These are phyloP conservation scores for Panurus biarmicus DNA, from an alignment of 2,113 vertebrate species.

Conservation along the genomic window DNA sequence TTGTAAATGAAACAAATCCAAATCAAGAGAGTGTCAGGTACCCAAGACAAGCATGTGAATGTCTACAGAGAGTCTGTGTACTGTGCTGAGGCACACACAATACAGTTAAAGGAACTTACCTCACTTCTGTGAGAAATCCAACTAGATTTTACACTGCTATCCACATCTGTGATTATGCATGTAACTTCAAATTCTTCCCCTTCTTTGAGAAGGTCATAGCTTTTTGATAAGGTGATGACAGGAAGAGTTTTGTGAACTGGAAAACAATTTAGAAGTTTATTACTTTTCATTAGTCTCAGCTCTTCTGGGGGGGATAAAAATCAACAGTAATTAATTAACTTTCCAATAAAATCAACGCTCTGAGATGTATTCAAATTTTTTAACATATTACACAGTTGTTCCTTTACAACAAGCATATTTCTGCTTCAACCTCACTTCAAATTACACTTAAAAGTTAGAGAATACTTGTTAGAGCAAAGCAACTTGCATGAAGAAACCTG, in stretches of 20 bases:
- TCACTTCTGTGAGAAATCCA: constrained; percentile 75
- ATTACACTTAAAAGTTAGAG: background rate
- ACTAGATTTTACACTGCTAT: constrained; percentile 76
- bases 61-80: background rate
- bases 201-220: constrained; percentile 76
- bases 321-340: constrained; percentile 48
- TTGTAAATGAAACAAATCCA: background rate
- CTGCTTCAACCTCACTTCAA: background rate
- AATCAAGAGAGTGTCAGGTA: background rate
- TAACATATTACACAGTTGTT: background rate
- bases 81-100: background rate
- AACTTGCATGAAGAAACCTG: background rate
- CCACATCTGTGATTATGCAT: constrained; percentile 85
- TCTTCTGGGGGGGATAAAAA: background rate
- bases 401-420: background rate
- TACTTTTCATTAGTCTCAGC: constrained; percentile 28
- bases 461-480: background rate
- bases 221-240: constrained; percentile 74
- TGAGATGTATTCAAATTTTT: background rate
- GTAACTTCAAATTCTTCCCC: constrained; percentile 79
- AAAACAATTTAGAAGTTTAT: constrained; percentile 41
- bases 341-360: constrained; percentile 22
- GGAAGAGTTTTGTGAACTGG: constrained; percentile 82
- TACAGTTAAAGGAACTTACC: constrained; percentile 70
- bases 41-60: background rate